These are phyloP conservation scores for Pempheris klunzingeri DNA, from an alignment of 2,797 vertebrate genomes.

Conservation along the genomic window DNA sequence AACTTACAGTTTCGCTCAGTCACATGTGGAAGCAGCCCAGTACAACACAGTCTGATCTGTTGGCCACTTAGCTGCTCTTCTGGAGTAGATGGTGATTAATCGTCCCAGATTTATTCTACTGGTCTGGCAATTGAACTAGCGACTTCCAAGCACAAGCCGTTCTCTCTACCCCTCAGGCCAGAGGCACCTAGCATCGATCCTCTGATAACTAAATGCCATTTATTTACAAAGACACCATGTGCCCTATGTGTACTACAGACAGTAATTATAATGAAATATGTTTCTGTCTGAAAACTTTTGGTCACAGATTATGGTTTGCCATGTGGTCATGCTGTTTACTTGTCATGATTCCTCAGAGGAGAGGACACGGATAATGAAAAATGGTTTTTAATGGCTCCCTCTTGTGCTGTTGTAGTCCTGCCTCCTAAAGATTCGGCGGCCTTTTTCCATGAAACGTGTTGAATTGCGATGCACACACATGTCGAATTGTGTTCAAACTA, in stretches of 20 bases:
- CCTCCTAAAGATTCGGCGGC: slow-evolving; percentile 14
- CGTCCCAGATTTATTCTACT: neutral
- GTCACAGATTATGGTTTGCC: slow-evolving; percentile 13
- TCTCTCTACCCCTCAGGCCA: slow-evolving; percentile 4
- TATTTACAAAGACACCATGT: slow-evolving; percentile 16
- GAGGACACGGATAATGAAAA: slow-evolving; percentile 38
- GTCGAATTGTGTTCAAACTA: slow-evolving; percentile 25
- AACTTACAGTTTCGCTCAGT: neutral
- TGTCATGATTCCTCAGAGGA: slow-evolving; percentile 31
- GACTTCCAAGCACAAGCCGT: neutral
- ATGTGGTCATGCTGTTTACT: slow-evolving; percentile 21
- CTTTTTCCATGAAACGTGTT: slow-evolving; percentile 27
- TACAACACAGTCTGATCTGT: slow-evolving; percentile 24
- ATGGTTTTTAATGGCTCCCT: slow-evolving; percentile 42
- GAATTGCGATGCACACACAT: slow-evolving; percentile 24
- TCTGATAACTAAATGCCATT: slow-evolving; percentile 6
- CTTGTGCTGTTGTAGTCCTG: slow-evolving; percentile 22
- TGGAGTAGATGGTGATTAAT: slow-evolving; percentile 24
- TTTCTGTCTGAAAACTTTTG: neutral
- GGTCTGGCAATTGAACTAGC: slow-evolving; percentile 1
- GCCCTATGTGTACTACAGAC: slow-evolving; percentile 2
- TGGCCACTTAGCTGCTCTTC: slow-evolving; percentile 21
- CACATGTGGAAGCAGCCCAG: slow-evolving; percentile 11
- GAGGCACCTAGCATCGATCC: neutral
- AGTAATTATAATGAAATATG: slow-evolving; percentile 13